Base-by-base conservation (phyloP, 2,113 vertebrate genomes). In the Paradisaea rubra region DNA sequence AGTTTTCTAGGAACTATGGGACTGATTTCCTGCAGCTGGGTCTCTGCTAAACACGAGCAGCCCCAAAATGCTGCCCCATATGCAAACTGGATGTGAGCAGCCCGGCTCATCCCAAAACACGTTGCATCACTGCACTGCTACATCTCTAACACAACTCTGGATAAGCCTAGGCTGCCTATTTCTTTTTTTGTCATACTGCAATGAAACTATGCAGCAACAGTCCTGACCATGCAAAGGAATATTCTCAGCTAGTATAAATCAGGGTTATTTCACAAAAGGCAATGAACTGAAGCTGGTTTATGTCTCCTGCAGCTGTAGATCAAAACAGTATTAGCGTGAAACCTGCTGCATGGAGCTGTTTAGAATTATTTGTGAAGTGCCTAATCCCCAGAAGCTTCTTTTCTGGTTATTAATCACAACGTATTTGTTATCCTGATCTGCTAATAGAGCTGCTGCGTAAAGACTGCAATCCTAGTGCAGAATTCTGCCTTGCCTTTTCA, bases 211-310 rank as follows among this genome's bases (percentile, higher is more conserved):
- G 18, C 44, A 61, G 63, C 12, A 82, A 45, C 66, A 14, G 30
- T 53, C 85, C 71, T 2, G 0, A 78, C 63, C 82, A 73, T 1
- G 19, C 60, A 70, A 44, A 73, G 54, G 25, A 82, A 70, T 54
- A 31, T 60, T 52, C 69, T 52, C 37, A 88, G 47, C 47, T 47
- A 10, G 39, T 33, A 81, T 91, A 95, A 92, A 91, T 92, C 66
- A 90, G 52, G 23, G 53, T 68, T 88, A 45, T 91, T 91, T 93
- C 56, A 83, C 37, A 78, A 66, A 87, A 91, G 60, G 44, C 66
- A 89, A 68, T 80, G 69, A 59, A 60, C 71, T 74, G 66, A 65
- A 81, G 53, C n/a, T 94, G 42, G 57, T 89, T 96, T 93, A 77
- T 73, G 56, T 78, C 64, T 94, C 44, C 71, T 86, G 24, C 52